A percentile compares a stretch with the other conserved stretches of the same genome.
Evolutionary conservation across 2,888 invertebrate genomes (phyloP).

Genomic region (Tolmerus cingulatus): DNA sequence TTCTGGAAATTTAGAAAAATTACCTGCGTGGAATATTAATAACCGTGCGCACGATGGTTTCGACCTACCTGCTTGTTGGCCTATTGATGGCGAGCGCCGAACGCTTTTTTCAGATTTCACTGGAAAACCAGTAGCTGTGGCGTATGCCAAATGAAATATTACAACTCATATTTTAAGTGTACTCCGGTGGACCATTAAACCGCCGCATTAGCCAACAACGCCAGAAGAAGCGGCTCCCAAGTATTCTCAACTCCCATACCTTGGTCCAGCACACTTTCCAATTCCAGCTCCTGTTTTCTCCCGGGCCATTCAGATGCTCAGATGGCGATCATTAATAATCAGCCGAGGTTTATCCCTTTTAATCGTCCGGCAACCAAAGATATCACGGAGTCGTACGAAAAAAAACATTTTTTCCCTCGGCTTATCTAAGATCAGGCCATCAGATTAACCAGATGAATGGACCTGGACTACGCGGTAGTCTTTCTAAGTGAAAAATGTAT

Average conservation of each 20-base stretch:
- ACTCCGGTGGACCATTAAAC: slow-evolving; percentile 45
- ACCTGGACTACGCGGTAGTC: slow-evolving; percentile 43
- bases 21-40: slow-evolving; percentile 49
- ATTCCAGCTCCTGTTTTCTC: slow-evolving; percentile 15
- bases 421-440: slow-evolving; percentile 48
- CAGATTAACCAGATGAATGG: slow-evolving; percentile 49
- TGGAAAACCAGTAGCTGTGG: slow-evolving; percentile 55
- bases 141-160: slow-evolving; percentile 56
- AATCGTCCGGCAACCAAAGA: slow-evolving; percentile 22
- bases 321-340: slow-evolving; percentile 45
- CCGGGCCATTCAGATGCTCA: slow-evolving; percentile 24
- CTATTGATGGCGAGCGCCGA: slow-evolving; percentile 36
- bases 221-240: slow-evolving; percentile 47
- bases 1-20: slow-evolving; percentile 38
- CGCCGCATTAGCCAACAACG: slow-evolving; percentile 41
- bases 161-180: slow-evolving; percentile 53
- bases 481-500: slow-evolving; percentile 48
- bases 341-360: slow-evolving; percentile 35
- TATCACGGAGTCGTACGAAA: slow-evolving; percentile 19
- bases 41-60: not conserved
- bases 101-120: slow-evolving; percentile 47
- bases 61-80: slow-evolving; percentile 46
- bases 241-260: slow-evolving; percentile 45
- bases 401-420: slow-evolving; percentile 17
- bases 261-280: slow-evolving; percentile 15